Evolutionary conservation across 2,888 invertebrate genomes (phyloP).

Genomic region (Pachymerium ferrugineum): DNA sequence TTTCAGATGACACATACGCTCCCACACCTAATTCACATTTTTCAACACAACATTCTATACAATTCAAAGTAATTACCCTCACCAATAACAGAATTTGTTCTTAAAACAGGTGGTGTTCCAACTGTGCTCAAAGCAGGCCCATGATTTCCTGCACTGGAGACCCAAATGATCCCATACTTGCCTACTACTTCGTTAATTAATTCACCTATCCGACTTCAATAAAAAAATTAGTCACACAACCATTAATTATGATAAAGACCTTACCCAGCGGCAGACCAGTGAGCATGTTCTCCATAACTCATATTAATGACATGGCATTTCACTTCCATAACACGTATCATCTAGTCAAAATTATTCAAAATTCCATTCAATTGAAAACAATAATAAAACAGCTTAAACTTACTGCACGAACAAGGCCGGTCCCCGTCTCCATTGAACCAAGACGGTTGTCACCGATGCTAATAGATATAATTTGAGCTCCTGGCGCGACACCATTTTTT

Average conservation of each 20-base stretch:
- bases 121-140: constrained; percentile 90
- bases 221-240: too few species aligned
- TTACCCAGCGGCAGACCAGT: constrained; percentile 85
- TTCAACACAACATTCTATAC: background rate
- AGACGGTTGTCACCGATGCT: constrained; percentile 88
- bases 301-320: constrained; percentile 84
- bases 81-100: constrained; percentile 77
- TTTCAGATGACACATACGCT: constrained; percentile 94
- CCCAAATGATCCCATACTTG: constrained; percentile 86
- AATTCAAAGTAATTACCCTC: constrained; percentile 34
- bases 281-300: constrained; percentile 95
- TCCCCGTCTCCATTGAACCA: constrained; percentile 94
- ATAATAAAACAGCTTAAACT: constrained; percentile 41
- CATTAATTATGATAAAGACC: too few species aligned
- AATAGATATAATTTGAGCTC: constrained; percentile 86
- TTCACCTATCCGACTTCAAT: constrained; percentile 70
- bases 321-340: constrained; percentile 50
- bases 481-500: constrained; percentile 90
- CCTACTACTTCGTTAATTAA: constrained; percentile 81
- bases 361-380: background rate
- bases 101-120: constrained; percentile 64
- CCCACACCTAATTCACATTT: constrained; percentile 69
- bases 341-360: constrained; percentile 42
- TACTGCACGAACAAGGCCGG: constrained; percentile 85
- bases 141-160: constrained; percentile 91